Base-by-base conservation (phyloP, 2,888 invertebrate genomes). In the Ariolimax columbianus region DNA sequence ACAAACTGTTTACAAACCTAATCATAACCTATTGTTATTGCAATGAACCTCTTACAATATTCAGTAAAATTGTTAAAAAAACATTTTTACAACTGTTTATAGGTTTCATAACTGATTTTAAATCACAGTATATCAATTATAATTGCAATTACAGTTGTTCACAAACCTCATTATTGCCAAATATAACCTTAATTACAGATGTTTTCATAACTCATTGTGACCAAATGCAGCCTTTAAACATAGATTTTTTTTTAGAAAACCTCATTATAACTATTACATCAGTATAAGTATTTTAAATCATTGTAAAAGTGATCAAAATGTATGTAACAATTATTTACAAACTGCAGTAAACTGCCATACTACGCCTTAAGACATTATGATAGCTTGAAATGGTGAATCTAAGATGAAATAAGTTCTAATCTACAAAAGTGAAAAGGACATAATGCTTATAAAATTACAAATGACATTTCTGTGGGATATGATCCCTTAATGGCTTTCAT, bases 401-500 rank as follows among this genome's bases (percentile, higher is more conserved):
- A 47, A 75, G 26, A 75, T 30, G 47, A 51, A 47, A 75, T 47
- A 75, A 75, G 51, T 17, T 30, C 75, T 75, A 75, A 51, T 51
- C 75, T 75, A 75, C 51, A 30, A 75, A 75, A 75, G 75, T 75
- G 75, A 17, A 72, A 72, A 72, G 23, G 40, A 40, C 40, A 72
- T 38, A 3, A 72, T 38, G 23, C 7, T 40, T 26, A 72, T 40
- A 40, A 72, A 38, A 40, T 1, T 38, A 7, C 40, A 40, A 72
- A 40, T 1, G 40, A 38, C 30, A 66, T 23, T 33, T 55, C 17
- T 55, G 3, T 55, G 2, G 17, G 19, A 55, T 23, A 23, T 55
- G 7, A 55, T 17, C 19, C 17, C 6, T 55, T n/a, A n/a, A n/a
- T n/a, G n/a, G n/a, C n/a, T n/a, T n/a, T 55, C 14, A 55, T 19